Percentiles rank a stretch among this genome's conserved stretches.
phyloP scores from a whole-genome alignment of 2,113 vertebrate species.

The Thamnophis sirtalis region DNA sequence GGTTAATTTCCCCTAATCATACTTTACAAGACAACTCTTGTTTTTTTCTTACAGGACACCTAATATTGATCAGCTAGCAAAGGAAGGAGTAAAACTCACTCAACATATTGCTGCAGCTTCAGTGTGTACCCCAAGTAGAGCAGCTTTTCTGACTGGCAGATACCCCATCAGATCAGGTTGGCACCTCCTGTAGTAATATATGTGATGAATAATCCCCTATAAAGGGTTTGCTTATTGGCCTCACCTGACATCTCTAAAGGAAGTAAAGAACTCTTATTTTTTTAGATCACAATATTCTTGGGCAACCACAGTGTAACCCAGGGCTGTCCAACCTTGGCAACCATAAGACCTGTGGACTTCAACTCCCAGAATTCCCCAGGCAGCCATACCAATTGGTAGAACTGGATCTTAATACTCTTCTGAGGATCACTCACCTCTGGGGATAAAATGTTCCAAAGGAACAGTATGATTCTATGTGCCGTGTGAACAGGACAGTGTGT shows the following conservation, averaged over 20 bases:
- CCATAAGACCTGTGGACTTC: no score
- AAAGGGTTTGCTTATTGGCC: not conserved
- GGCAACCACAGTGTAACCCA: not conserved
- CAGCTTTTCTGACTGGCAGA: conserved; percentile 83
- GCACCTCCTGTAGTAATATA: conserved; percentile 16
- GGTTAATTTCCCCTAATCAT: not conserved
- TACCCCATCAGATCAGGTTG: conserved; percentile 83
- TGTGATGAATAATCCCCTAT: not conserved
- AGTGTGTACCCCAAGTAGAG: conserved; percentile 81
- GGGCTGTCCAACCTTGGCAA: not conserved
- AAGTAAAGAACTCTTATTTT: not conserved
- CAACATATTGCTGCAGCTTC: conserved; percentile 82
- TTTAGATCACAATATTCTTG: not conserved
- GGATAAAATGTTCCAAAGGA: no score
- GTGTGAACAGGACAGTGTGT: not conserved
- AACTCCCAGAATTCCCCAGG: no score
- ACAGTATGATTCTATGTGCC: not conserved
- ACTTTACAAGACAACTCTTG: not conserved
- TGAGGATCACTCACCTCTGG: no score
- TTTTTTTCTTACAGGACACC: conserved; percentile 72
- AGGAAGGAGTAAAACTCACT: conserved; percentile 78
- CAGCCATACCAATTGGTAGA: no score
- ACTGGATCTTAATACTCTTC: no score
- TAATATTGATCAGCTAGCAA: conserved; percentile 76
- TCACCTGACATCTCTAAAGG: not conserved